Conservation (phyloP, 1,140 invertebrate species). For the Penaeus indicus region DNA sequence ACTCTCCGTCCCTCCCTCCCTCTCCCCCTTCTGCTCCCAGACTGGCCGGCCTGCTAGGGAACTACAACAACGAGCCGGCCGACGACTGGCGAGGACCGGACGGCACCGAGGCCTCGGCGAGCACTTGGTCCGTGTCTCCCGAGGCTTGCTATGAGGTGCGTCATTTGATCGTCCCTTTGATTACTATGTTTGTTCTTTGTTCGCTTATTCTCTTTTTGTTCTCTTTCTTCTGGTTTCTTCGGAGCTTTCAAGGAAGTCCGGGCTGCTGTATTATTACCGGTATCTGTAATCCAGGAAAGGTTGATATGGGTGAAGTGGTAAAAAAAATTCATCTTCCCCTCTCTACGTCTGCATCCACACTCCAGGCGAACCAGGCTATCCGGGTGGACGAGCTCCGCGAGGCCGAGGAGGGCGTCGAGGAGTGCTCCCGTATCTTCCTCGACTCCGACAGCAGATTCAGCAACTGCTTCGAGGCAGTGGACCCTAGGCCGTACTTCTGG, state of each 20-base stretch:
- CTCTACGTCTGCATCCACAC: neutral
- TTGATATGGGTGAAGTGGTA: neutral
- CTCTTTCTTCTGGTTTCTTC: too few species aligned
- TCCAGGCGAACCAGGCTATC: conserved; percentile 38
- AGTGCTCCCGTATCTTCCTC: conserved; percentile 27
- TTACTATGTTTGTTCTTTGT: neutral
- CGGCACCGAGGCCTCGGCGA: conserved; percentile 20
- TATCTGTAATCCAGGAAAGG: neutral
- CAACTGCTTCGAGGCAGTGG: conserved; percentile 31
- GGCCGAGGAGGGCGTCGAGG: neutral
- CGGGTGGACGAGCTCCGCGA: neutral
- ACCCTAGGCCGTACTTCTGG: conserved; percentile 38
- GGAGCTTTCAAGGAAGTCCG: too few species aligned
- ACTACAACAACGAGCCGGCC: conserved; percentile 43
- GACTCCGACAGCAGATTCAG: conserved; percentile 16
- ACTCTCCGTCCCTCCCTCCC: too few species aligned
- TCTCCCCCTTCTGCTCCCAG: neutral
- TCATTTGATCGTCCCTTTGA: neutral
- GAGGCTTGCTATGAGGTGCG: conserved; percentile 48
- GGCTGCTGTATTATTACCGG: neutral
- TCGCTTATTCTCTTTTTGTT: neutral
- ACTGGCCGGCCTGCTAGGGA: conserved; percentile 44
- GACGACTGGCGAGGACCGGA: conserved; percentile 33
- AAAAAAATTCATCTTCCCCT: neutral
- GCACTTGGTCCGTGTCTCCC: conserved; percentile 38